phyloP scores from a whole-genome alignment of 1,140 invertebrate genomes.

The Propsilocerus akamusi region DNA sequence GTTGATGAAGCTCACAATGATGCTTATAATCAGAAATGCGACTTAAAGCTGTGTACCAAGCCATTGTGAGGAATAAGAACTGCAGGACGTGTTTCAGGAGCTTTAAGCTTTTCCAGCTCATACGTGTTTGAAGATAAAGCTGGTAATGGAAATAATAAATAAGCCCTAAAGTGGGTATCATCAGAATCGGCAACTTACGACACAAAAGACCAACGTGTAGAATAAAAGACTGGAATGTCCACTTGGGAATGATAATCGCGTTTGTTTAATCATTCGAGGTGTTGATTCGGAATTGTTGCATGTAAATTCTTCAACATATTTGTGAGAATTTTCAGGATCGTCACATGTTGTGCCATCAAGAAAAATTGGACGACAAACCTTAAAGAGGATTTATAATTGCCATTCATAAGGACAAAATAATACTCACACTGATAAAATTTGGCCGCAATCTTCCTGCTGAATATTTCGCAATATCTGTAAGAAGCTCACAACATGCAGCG shows the following conservation, averaged over 20 bases:
- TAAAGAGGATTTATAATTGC: slow-evolving; percentile 11
- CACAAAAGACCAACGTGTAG: slow-evolving; percentile 61
- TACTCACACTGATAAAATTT: slow-evolving; percentile 62
- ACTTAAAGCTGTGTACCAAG: slow-evolving; percentile 66
- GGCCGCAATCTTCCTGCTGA: slow-evolving; percentile 78
- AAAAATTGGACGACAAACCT: slow-evolving; percentile 44
- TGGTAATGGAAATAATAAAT: no score
- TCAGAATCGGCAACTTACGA: no score
- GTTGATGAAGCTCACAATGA: slow-evolving; percentile 50
- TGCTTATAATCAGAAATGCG: slow-evolving; percentile 91
- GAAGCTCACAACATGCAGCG: slow-evolving; percentile 58
- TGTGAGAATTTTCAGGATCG: slow-evolving; percentile 29
- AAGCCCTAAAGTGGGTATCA: no score
- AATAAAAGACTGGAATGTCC: slow-evolving; percentile 66
- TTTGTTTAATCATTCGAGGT: slow-evolving; percentile 40
- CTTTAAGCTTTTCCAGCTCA: slow-evolving; percentile 54
- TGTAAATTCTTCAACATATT: slow-evolving; percentile 41
- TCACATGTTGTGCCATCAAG: slow-evolving; percentile 28
- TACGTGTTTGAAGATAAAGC: slow-evolving; percentile 67
- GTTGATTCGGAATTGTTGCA: slow-evolving; percentile 36
- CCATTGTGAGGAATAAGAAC: slow-evolving; percentile 47
- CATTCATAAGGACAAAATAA: no score
- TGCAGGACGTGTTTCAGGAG: slow-evolving; percentile 58
- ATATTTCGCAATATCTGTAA: slow-evolving; percentile 83
- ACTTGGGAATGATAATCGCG: slow-evolving; percentile 63